phyloP scores from a whole-genome alignment of 2,888 invertebrate species.

The Gnatocerus cornutus region DNA sequence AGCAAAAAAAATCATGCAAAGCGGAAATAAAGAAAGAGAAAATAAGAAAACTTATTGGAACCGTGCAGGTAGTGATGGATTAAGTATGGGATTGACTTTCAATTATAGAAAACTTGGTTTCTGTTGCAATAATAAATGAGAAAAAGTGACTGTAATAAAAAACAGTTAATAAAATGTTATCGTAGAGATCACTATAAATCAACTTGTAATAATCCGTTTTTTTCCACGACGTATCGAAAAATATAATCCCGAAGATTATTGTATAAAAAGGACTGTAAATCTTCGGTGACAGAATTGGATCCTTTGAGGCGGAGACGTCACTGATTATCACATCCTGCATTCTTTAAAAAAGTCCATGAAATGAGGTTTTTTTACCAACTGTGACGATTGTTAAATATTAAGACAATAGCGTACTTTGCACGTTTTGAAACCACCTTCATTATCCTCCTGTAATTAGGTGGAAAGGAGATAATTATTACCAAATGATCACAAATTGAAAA shows the following conservation, averaged over 20 bases:
- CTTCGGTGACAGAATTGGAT: too few relatives aligned
- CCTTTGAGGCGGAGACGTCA: neutral
- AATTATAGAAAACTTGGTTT: neutral
- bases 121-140: slow-evolving; percentile 17
- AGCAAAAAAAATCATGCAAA: slow-evolving; percentile 34
- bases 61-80: slow-evolving; percentile 50
- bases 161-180: slow-evolving; percentile 1
- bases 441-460: too few relatives aligned
- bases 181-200: slow-evolving; percentile 15
- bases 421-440: neutral
- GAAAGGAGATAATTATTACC: too few relatives aligned
- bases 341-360: slow-evolving; percentile 11
- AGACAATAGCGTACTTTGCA: slow-evolving; percentile 26
- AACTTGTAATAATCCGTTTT: neutral
- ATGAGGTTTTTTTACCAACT: neutral
- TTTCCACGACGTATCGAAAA: slow-evolving; percentile 12
- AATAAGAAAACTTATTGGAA: slow-evolving; percentile 39
- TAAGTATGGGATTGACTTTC: slow-evolving; percentile 36
- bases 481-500: neutral
- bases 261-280: neutral
- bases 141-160: slow-evolving; percentile 17
- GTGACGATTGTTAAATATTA: slow-evolving; percentile 8
- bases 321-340: slow-evolving; percentile 9
- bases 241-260: slow-evolving; percentile 4
- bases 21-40: slow-evolving; percentile 23